These are phyloP conservation scores for Macrobrachium nipponense DNA, from an alignment of 1,140 invertebrate species.

Conservation along the genomic window DNA sequence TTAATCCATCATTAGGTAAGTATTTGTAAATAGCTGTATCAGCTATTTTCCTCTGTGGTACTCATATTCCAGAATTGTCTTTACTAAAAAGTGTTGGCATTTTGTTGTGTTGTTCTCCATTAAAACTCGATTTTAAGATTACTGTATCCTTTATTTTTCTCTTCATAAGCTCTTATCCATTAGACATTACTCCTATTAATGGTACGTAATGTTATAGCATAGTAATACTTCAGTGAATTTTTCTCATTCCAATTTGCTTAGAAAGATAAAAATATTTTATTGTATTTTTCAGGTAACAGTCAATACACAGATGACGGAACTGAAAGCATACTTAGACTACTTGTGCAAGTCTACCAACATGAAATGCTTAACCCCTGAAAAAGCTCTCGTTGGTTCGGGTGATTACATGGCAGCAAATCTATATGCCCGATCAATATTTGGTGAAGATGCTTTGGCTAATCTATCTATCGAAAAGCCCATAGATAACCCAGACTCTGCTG, in stretches of 20 bases:
- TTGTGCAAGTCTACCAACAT: constrained; percentile 97
- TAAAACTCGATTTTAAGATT: no score
- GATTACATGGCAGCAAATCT: constrained; percentile 99
- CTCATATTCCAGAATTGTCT: no score
- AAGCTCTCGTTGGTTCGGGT: constrained; percentile 94
- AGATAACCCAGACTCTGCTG: constrained; percentile 86
- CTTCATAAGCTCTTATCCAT: no score
- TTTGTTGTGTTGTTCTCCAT: no score
- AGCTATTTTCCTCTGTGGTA: no score
- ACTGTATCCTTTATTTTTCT: no score
- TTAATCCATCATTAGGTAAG: no score
- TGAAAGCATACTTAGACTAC: constrained; percentile 93
- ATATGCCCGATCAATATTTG: constrained; percentile 99
- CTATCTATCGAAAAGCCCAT: constrained; percentile 96
- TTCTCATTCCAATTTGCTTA: background rate
- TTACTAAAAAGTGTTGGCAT: no score
- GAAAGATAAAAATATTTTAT: background rate
- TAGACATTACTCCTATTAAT: no score
- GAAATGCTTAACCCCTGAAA: constrained; percentile 97
- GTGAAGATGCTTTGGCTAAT: constrained; percentile 98
- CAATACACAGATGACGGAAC: constrained; percentile 92
- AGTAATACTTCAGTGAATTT: background rate
- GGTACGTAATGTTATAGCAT: background rate
- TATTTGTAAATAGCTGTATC: no score
- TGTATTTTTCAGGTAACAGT: constrained; percentile 81